phyloP scores from a whole-genome alignment of 2,888 invertebrate genomes.

The Drosophila imparisetae region DNA sequence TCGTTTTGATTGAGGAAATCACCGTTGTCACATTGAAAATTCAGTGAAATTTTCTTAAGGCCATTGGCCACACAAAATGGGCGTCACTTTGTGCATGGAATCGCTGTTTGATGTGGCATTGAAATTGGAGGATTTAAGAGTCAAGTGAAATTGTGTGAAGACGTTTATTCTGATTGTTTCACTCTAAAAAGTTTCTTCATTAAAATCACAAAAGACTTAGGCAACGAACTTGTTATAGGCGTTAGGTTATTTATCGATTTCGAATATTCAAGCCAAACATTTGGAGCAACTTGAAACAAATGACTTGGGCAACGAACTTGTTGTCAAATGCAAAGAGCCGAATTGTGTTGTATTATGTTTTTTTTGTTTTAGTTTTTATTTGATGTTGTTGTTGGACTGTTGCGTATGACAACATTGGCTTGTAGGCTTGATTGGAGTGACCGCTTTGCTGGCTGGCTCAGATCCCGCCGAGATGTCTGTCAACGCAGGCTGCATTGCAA shows the following conservation, averaged over 20 bases:
- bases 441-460: constrained; percentile 22
- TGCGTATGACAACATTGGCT: constrained; percentile 41
- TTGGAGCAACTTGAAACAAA: constrained; percentile 37
- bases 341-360: constrained; percentile 1
- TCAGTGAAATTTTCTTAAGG: constrained; percentile 73
- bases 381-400: constrained; percentile 22
- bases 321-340: constrained; percentile 38
- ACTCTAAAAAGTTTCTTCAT: neutral
- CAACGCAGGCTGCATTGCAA: constrained; percentile 64
- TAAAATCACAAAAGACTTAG: constrained; percentile 22
- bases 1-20: constrained; percentile 80
- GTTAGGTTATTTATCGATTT: constrained; percentile 4
- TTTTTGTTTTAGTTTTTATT: constrained; percentile 10
- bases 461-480: constrained; percentile 80
- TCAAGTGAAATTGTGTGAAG: neutral
- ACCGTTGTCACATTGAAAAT: constrained; percentile 66
- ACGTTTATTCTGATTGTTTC: neutral
- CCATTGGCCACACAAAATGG: constrained; percentile 51
- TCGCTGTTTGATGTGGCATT: neutral
- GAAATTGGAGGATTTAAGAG: neutral
- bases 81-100: constrained; percentile 20
- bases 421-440: constrained; percentile 66
- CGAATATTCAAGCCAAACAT: constrained; percentile 2
- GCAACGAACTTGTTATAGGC: constrained; percentile 57
- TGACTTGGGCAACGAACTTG: constrained; percentile 62